These are phyloP conservation scores for Pangasius macronema DNA, from an alignment of 2,797 vertebrate genomes.

Conservation along the genomic window DNA sequence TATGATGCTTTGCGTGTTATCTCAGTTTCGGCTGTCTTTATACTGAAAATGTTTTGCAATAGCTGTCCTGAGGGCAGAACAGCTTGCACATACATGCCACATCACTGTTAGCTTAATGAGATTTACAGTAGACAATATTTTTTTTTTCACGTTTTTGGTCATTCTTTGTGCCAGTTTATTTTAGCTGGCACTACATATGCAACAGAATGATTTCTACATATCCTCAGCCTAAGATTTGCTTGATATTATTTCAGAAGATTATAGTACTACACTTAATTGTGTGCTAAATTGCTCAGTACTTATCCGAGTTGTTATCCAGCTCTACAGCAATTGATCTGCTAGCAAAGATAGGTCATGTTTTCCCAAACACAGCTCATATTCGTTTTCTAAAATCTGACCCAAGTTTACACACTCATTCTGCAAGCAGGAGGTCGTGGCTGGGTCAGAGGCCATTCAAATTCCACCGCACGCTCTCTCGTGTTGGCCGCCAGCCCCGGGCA, in stretches of 20 bases:
- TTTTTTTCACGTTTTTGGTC: not conserved
- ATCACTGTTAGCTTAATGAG: not conserved
- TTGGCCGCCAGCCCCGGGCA: conserved; percentile 46
- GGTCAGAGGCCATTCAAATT: conserved; percentile 55
- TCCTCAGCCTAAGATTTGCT: not conserved
- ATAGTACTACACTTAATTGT: not conserved
- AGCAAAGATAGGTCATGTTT: not conserved
- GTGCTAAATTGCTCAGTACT: not conserved
- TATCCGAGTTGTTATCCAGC: not conserved
- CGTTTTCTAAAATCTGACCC: conserved; percentile 3
- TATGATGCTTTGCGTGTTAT: conserved; percentile 7
- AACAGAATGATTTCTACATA: not conserved
- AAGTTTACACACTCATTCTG: conserved; percentile 16
- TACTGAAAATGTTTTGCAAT: conserved; percentile 16
- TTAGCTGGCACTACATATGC: not conserved
- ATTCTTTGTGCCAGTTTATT: not conserved
- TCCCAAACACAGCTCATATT: conserved; percentile 36
- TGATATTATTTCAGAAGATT: not conserved
- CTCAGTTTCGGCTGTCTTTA: conserved; percentile 29
- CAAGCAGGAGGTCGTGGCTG: conserved; percentile 23
- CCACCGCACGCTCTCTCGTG: conserved; percentile 35
- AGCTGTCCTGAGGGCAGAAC: conserved; percentile 11
- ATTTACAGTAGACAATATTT: conserved; percentile 3
- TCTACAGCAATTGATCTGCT: not conserved
- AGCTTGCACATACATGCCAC: conserved; percentile 15